Evolutionary conservation across 1,140 invertebrate species (phyloP).

Genomic region (Ectropis grisescens): DNA sequence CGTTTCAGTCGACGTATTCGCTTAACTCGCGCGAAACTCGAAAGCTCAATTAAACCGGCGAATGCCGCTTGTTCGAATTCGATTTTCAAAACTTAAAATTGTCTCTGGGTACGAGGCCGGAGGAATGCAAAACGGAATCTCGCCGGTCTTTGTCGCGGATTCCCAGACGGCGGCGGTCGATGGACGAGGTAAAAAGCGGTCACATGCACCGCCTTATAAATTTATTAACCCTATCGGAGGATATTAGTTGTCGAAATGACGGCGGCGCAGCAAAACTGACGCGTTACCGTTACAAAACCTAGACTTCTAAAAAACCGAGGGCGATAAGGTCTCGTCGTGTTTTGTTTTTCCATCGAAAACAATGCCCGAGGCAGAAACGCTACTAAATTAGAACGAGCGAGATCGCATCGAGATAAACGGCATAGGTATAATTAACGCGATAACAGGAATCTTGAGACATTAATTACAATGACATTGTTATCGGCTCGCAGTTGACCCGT

Average conservation of each 20-base stretch:
- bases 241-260: constrained; percentile 60
- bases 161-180: constrained; percentile 62
- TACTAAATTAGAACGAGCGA: no score
- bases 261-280: not conserved
- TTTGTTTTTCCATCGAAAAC: no score
- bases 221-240: no score
- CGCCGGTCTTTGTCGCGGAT: constrained; percentile 57
- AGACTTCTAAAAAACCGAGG: constrained; percentile 38
- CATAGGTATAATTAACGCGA: no score
- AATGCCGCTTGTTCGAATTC: constrained; percentile 50
- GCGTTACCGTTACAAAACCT: constrained; percentile 52
- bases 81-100: constrained; percentile 45
- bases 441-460: no score
- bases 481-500: no score
- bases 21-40: no score
- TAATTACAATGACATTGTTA: no score
- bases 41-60: no score
- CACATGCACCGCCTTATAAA: constrained; percentile 54
- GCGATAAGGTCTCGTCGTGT: constrained; percentile 39
- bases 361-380: no score
- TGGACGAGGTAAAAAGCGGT: constrained; percentile 57
- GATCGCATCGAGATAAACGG: no score
- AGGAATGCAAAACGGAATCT: constrained; percentile 63
- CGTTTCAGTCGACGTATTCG: no score
- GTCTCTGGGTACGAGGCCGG: constrained; percentile 38